Conservation (phyloP, 2,797 vertebrate species). For the Austrolebias charrua region DNA sequence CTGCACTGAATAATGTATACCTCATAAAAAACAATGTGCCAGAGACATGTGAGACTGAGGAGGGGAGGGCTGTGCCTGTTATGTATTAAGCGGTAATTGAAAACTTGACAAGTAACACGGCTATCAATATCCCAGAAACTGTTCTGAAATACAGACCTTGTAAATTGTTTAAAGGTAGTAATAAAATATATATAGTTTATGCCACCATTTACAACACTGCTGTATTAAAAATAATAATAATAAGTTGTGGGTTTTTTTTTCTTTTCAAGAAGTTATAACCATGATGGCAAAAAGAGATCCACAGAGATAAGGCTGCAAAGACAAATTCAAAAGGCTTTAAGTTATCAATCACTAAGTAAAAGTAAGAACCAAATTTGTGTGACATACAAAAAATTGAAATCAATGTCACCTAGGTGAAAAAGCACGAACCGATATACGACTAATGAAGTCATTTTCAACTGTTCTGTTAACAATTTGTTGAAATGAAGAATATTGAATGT, state of each 20-base stretch:
- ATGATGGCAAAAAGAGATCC: not conserved
- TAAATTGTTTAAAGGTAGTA: constrained; percentile 27
- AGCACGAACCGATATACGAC: too few species aligned
- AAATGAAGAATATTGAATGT: too few species aligned
- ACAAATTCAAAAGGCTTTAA: not conserved
- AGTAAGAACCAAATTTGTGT: not conserved
- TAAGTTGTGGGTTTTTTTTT: too few species aligned
- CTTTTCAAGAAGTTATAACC: too few species aligned
- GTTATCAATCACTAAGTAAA: not conserved
- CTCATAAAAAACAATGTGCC: constrained; percentile 46
- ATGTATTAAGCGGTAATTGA: constrained; percentile 68
- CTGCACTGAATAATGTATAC: constrained; percentile 73
- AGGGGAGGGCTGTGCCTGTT: constrained; percentile 51
- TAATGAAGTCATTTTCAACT: too few species aligned
- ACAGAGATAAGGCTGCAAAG: not conserved
- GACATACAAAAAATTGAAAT: too few species aligned
- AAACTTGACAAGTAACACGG: constrained; percentile 62
- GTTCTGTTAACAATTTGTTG: too few species aligned
- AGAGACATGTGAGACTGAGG: constrained; percentile 26
- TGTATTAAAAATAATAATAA: too few species aligned
- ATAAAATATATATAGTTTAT: constrained; percentile 9
- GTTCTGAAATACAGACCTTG: constrained; percentile 26
- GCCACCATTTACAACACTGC: not conserved
- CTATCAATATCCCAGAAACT: constrained; percentile 39
- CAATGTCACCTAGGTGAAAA: too few species aligned